These are phyloP conservation scores for Telmatochromis sp. DNA, from an alignment of 2,113 vertebrate species.

Conservation along the genomic window DNA sequence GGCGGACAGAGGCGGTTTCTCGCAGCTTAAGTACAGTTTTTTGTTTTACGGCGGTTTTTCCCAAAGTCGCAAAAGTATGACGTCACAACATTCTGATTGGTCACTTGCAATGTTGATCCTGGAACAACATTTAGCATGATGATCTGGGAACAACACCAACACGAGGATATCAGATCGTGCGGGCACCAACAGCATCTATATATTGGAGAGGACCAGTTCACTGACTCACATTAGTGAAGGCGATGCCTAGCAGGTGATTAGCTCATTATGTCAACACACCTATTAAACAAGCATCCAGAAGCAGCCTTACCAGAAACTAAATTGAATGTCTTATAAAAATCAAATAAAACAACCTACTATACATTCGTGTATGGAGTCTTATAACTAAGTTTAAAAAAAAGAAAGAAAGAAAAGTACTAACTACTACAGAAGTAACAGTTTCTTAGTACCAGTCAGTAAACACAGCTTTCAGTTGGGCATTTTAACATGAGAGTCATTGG, in stretches of 20 bases:
- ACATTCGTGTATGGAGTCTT: accelerated
- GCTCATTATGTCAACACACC: background rate
- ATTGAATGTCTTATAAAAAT: background rate
- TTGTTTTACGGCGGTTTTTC: too few species aligned
- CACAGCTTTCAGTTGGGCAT: background rate
- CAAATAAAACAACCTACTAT: accelerated
- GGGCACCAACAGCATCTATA: background rate
- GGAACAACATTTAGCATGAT: too few species aligned
- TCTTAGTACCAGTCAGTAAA: background rate
- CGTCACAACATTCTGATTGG: too few species aligned
- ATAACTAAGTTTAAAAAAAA: background rate
- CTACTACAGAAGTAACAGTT: background rate
- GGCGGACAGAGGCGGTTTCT: too few species aligned
- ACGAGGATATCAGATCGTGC: too few species aligned
- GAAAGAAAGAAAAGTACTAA: background rate
- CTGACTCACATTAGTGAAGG: background rate
- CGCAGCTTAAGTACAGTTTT: too few species aligned
- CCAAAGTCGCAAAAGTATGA: too few species aligned
- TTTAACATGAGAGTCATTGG: background rate
- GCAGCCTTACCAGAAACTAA: background rate
- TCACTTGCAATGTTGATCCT: too few species aligned
- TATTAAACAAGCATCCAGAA: background rate
- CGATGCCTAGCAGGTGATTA: background rate
- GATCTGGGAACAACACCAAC: too few species aligned
- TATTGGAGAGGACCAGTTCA: background rate